These are phyloP conservation scores for Lingula anatina DNA, from an alignment of 2,888 invertebrate species.

Conservation along the genomic window DNA sequence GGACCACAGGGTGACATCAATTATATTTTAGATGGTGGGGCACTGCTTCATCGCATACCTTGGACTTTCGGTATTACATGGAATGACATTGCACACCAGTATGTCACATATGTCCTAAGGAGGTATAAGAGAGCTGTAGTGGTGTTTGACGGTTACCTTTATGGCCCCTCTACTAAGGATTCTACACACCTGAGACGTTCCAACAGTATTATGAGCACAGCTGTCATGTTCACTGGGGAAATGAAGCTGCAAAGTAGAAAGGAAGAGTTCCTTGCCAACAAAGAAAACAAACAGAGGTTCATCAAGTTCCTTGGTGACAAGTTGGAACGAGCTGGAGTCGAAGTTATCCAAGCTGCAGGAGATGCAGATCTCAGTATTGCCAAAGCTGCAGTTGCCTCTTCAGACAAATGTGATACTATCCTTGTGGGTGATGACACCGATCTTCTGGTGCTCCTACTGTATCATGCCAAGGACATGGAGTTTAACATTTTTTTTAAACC, in stretches of 20 bases:
- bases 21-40: slow-evolving; percentile 20
- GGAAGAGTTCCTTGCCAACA: slow-evolving; percentile 19
- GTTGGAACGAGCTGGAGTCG: slow-evolving; percentile 6
- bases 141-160: slow-evolving; percentile 25
- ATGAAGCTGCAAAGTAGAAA: slow-evolving; percentile 17
- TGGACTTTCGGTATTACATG: slow-evolving; percentile 15
- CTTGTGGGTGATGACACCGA: slow-evolving; percentile 29
- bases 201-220: slow-evolving; percentile 9
- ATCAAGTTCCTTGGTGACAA: slow-evolving; percentile 11
- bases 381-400: slow-evolving; percentile 12
- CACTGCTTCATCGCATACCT: slow-evolving; percentile 15
- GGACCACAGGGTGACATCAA: background rate
- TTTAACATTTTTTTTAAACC: slow-evolving; percentile 12
- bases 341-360: slow-evolving; percentile 13
- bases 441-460: slow-evolving; percentile 19
- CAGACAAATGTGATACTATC: slow-evolving; percentile 7
- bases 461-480: slow-evolving; percentile 8
- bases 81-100: slow-evolving; percentile 12
- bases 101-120: slow-evolving; percentile 10
- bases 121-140: slow-evolving; percentile 11
- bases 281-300: slow-evolving; percentile 21
- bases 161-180: slow-evolving; percentile 19
- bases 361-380: slow-evolving; percentile 27
- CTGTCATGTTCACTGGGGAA: slow-evolving; percentile 12
- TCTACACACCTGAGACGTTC: slow-evolving; percentile 16